Percentiles rank a stretch among this genome's conserved stretches.
Conservation (phyloP, 2,888 invertebrate genomes). For the Drosophila macrospina region DNA sequence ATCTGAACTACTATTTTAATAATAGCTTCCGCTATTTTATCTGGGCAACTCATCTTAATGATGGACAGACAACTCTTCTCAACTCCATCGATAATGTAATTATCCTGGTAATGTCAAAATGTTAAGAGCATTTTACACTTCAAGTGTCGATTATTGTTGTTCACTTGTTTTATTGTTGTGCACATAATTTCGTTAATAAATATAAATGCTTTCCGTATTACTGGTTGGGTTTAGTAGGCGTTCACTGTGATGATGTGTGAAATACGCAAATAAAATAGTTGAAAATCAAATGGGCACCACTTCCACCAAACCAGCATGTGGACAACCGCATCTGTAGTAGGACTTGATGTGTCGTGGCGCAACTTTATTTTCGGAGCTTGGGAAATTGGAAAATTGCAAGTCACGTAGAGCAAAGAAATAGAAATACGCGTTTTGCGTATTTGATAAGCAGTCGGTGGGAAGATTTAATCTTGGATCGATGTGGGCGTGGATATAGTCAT, state of each 20-base stretch:
- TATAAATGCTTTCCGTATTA: background rate
- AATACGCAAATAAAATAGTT: slow-evolving; percentile 65
- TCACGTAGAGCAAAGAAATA: slow-evolving; percentile 77
- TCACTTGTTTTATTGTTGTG: background rate
- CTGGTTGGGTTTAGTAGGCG: slow-evolving; percentile 6
- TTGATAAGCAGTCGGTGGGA: slow-evolving; percentile 44
- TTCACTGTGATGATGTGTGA: slow-evolving; percentile 51
- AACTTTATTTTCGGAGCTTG: slow-evolving; percentile 62
- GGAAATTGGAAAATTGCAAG: slow-evolving; percentile 80
- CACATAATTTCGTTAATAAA: background rate
- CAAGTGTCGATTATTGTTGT: background rate
- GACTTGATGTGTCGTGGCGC: slow-evolving; percentile 46
- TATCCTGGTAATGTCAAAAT: too few species aligned
- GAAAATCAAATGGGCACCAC: slow-evolving; percentile 60
- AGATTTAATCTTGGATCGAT: slow-evolving; percentile 53
- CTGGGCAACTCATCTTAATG: too few species aligned
- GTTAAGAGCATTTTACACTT: too few species aligned
- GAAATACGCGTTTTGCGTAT: slow-evolving; percentile 67
- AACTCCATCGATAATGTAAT: too few species aligned
- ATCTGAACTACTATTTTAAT: too few species aligned
- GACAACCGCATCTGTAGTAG: slow-evolving; percentile 50
- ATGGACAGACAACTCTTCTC: too few species aligned
- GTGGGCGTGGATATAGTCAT: slow-evolving; percentile 26
- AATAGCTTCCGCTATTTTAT: too few species aligned
- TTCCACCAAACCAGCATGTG: slow-evolving; percentile 27